Percentiles rank a stretch among this genome's conserved stretches.
These are phyloP conservation scores for Thomomys bottae DNA, from an alignment of 2,113 vertebrate species.

Conservation along the genomic window DNA sequence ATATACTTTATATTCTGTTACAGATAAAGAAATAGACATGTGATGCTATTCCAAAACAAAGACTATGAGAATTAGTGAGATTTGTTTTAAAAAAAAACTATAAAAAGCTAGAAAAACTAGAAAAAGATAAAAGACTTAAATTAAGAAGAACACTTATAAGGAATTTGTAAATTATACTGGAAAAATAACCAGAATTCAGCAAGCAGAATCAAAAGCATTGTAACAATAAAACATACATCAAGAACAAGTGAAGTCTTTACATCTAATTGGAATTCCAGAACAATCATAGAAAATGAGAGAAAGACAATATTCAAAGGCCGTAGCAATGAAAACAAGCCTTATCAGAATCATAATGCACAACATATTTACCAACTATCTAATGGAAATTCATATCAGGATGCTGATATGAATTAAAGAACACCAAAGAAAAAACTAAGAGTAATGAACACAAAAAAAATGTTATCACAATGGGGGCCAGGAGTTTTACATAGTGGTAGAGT, in stretches of 20 bases:
- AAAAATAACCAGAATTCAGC: constrained; percentile 38
- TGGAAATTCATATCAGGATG: neutral
- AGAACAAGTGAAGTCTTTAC: neutral
- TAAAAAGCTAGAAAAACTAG: neutral
- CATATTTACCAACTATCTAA: neutral
- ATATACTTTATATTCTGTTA: neutral
- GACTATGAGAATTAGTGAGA: neutral
- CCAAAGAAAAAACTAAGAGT: constrained; percentile 27
- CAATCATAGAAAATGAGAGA: neutral
- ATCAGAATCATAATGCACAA: neutral
- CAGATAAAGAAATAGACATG: neutral
- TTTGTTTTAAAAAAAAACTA: neutral
- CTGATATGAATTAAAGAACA: neutral
- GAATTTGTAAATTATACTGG: neutral
- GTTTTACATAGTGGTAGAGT: too few species aligned
- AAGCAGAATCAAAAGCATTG: constrained; percentile 23
- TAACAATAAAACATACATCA: neutral
- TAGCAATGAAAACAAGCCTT: neutral
- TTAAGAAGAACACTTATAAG: neutral
- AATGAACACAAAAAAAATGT: neutral
- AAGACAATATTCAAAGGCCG: neutral
- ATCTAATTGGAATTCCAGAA: neutral
- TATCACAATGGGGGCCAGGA: constrained; percentile 28
- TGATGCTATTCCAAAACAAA: neutral
- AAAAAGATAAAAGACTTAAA: constrained; percentile 27